phyloP scores from a whole-genome alignment of 2,888 invertebrate species.

The Synanthedon vespiformis region DNA sequence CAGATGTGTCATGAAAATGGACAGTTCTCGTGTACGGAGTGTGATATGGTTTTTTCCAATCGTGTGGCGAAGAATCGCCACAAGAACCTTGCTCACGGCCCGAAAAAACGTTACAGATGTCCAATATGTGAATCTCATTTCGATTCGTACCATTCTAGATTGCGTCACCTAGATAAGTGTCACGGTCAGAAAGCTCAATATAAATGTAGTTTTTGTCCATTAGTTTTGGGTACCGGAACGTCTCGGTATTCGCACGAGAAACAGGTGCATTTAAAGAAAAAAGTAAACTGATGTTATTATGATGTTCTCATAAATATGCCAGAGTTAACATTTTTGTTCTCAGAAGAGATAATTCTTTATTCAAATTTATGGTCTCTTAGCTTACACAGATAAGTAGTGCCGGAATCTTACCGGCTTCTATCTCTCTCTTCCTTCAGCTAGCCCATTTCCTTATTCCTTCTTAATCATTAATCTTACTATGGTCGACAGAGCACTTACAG shows the following conservation, averaged over 20 bases:
- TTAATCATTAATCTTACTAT: no score
- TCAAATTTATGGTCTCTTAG: no score
- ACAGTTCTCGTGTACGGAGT: constrained; percentile 46
- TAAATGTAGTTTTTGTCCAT: constrained; percentile 29
- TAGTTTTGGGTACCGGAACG: constrained; percentile 35
- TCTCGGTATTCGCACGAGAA: constrained; percentile 46
- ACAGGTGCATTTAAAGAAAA: constrained; percentile 30
- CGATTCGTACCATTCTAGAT: constrained; percentile 30
- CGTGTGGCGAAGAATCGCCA: constrained; percentile 28
- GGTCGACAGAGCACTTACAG: no score
- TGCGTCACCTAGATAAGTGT: constrained; percentile 29
- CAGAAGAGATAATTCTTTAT: no score
- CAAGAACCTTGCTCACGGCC: constrained; percentile 23
- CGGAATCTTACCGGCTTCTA: no score
- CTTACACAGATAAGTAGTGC: no score
- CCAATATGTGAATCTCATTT: constrained; percentile 36
- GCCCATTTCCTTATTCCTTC: no score
- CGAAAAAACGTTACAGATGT: constrained; percentile 36
- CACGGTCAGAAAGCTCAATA: constrained; percentile 38
- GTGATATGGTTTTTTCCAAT: constrained; percentile 40
- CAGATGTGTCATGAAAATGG: constrained; percentile 39
- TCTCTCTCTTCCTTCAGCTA: no score
- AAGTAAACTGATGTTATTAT: neutral
- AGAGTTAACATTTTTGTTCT: no score
- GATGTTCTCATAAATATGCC: no score